Conservation (phyloP, 2,113 vertebrate genomes). For the Centropus bengalensis region DNA sequence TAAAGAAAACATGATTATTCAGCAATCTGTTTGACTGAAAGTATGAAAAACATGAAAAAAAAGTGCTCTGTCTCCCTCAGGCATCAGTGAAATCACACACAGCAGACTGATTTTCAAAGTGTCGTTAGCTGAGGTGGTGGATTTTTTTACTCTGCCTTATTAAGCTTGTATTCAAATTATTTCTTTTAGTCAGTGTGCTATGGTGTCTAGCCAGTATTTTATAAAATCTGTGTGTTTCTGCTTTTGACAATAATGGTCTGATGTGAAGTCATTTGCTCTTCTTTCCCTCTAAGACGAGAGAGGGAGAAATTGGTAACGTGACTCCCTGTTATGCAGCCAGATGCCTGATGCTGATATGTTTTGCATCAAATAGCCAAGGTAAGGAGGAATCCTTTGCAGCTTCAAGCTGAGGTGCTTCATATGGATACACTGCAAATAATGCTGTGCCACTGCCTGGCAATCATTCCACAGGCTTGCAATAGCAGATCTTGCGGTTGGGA, state of each 20-base stretch:
- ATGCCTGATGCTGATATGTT: background rate
- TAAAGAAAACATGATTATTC: constrained; percentile 53
- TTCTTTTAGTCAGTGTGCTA: constrained; percentile 30
- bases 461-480: background rate
- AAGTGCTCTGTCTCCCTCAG: constrained; percentile 38
- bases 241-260: constrained; percentile 12
- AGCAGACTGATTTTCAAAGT: constrained; percentile 49
- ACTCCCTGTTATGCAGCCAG: background rate
- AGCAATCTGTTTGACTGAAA: constrained; percentile 37
- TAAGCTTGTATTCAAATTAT: background rate
- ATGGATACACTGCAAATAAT: background rate
- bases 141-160: constrained; percentile 53
- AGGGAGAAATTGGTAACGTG: background rate
- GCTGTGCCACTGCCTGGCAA: background rate
- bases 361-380: constrained; percentile 2
- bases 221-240: constrained; percentile 36
- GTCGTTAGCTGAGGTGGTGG: constrained; percentile 31
- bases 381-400: background rate
- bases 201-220: constrained; percentile 33
- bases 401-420: background rate
- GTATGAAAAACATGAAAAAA: constrained; percentile 36
- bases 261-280: constrained; percentile 1
- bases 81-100: constrained; percentile 30
- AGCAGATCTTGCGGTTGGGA: background rate
- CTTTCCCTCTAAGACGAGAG: constrained; percentile 18